Conservation (phyloP, 2,113 vertebrate species). For the Pycnonotus jocosus region DNA sequence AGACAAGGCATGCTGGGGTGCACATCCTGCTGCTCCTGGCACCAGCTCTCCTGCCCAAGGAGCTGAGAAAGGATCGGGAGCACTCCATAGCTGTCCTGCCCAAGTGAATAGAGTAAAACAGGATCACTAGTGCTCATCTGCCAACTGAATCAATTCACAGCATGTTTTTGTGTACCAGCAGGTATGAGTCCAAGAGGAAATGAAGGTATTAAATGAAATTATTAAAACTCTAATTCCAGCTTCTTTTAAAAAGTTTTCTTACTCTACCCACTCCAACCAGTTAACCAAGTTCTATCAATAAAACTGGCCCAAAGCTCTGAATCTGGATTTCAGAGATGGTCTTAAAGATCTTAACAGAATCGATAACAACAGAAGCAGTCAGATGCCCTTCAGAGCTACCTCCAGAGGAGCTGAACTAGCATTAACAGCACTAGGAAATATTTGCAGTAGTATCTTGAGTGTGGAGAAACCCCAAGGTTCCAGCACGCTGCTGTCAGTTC, state of each 20-base stretch:
- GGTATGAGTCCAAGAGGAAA: background rate
- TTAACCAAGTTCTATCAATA: background rate
- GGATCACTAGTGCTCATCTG: background rate
- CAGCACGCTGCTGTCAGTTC: slow-evolving; percentile 32
- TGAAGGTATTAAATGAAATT: background rate
- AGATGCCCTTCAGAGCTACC: background rate
- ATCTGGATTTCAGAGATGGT: background rate
- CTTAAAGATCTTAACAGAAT: background rate
- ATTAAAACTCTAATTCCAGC: background rate
- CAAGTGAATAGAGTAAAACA: background rate
- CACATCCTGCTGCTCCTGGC: background rate
- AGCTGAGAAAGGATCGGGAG: background rate
- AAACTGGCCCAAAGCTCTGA: background rate
- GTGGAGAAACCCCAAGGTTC: background rate
- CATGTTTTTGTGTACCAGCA: background rate
- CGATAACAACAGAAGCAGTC: background rate
- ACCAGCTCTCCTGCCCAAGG: background rate
- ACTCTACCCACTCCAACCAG: background rate
- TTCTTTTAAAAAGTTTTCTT: background rate
- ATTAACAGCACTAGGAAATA: background rate
- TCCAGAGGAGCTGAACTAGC: slow-evolving; percentile 2
- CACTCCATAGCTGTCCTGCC: background rate
- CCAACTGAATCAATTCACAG: background rate
- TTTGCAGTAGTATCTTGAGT: background rate
- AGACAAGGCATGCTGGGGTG: background rate